These are phyloP conservation scores for Carposina sasakii DNA, from an alignment of 1,140 invertebrate genomes.

Conservation along the genomic window DNA sequence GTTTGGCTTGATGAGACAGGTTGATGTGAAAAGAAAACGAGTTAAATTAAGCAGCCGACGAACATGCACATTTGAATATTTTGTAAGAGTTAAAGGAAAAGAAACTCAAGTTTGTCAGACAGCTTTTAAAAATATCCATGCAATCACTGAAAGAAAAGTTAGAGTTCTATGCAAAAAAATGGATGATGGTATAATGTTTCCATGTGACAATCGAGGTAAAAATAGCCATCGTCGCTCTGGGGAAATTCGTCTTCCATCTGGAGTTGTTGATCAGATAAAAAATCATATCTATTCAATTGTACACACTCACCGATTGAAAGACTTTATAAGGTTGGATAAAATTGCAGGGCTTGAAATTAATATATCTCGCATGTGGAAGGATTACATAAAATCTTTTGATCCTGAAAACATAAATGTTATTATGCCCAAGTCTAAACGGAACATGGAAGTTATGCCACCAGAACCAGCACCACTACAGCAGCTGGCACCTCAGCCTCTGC, in stretches of 20 bases:
- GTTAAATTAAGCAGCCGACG: constrained; percentile 69
- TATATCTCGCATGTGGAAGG: constrained; percentile 74
- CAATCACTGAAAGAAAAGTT: constrained; percentile 73
- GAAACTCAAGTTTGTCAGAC: constrained; percentile 75
- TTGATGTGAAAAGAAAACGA: constrained; percentile 73
- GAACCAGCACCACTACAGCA: constrained; percentile 32
- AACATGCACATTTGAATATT: constrained; percentile 75
- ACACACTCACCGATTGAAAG: constrained; percentile 68
- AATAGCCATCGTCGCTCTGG: constrained; percentile 69
- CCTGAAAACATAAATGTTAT: constrained; percentile 65
- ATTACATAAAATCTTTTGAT: constrained; percentile 72
- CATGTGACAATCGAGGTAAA: constrained; percentile 71
- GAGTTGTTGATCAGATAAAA: constrained; percentile 73
- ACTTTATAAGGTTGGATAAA: constrained; percentile 71
- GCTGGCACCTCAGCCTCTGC: constrained; percentile 29
- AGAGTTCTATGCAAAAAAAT: constrained; percentile 74
- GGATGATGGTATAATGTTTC: constrained; percentile 75
- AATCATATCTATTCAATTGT: constrained; percentile 73
- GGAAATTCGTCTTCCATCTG: constrained; percentile 66
- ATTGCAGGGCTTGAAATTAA: constrained; percentile 73
- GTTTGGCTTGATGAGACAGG: constrained; percentile 74
- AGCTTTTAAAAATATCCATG: constrained; percentile 75
- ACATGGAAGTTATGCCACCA: constrained; percentile 35
- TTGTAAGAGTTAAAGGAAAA: constrained; percentile 69
- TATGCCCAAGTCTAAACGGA: constrained; percentile 63